These are phyloP conservation scores for Pinna nobilis DNA, from an alignment of 1,140 invertebrate genomes.

Conservation along the genomic window DNA sequence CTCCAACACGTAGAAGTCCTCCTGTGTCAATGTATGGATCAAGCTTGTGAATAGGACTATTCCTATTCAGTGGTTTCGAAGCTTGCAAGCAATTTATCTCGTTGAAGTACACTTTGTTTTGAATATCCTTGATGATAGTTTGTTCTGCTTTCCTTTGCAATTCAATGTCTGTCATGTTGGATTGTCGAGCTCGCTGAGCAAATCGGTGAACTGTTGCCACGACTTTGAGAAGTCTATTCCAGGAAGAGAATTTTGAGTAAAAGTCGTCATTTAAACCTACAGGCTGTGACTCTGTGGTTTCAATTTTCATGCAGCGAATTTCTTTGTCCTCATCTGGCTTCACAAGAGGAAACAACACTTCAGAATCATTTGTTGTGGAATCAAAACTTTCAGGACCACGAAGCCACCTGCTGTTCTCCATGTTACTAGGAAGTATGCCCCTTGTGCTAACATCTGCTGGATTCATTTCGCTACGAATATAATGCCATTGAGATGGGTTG, in stretches of 20 bases:
- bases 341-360: background rate
- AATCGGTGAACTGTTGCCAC: background rate
- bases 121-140: constrained; percentile 16
- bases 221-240: background rate
- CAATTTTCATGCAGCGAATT: background rate
- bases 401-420: constrained; percentile 17
- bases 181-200: background rate
- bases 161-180: background rate
- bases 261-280: background rate
- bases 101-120: constrained; percentile 2
- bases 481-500: constrained; percentile 35
- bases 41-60: background rate
- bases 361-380: no score
- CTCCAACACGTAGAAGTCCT: constrained; percentile 2
- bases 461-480: constrained; percentile 20
- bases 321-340: constrained; percentile 2
- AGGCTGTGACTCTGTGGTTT: background rate
- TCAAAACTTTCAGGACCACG: background rate
- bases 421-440: background rate
- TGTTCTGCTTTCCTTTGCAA: background rate
- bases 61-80: background rate
- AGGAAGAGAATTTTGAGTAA: background rate
- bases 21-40: constrained; percentile 8
- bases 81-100: background rate
- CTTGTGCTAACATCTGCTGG: constrained; percentile 39